A percentile compares a stretch with the other conserved stretches of the same genome.
Evolutionary conservation across 2,113 vertebrate species (phyloP).

Genomic region (Pontoporia blainvillei): DNA sequence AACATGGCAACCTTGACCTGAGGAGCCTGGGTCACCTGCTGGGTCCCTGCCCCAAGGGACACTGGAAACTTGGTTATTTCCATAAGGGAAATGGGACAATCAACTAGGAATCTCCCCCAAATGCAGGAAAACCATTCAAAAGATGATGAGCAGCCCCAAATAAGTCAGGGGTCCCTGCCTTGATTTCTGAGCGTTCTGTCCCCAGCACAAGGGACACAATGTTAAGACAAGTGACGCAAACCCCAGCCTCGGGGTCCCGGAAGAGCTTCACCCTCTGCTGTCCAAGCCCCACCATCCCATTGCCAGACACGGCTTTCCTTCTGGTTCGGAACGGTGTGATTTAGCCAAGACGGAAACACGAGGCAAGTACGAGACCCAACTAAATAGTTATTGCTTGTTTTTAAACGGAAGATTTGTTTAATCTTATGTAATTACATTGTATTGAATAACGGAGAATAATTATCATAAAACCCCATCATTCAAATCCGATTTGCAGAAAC

Average conservation of each 20-base stretch:
- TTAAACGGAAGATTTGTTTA: not conserved
- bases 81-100: not conserved
- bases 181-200: not conserved
- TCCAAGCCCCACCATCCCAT: not conserved
- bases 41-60: not conserved
- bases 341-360: not conserved
- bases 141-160: not conserved
- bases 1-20: rapidly evolving
- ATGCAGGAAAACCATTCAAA: not conserved
- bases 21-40: not conserved
- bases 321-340: not conserved
- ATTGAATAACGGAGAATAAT: not conserved
- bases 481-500: not conserved
- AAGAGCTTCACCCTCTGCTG: slow-evolving; percentile 73
- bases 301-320: not conserved
- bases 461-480: too few species aligned
- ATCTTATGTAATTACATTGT: too few species aligned
- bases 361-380: not conserved
- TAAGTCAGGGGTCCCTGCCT: rapidly evolving
- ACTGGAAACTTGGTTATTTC: not conserved
- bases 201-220: not conserved
- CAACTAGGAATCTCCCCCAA: not conserved
- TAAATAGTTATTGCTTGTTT: not conserved
- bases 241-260: not conserved
- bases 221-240: rapidly evolving